Base-by-base conservation (phyloP, 1,140 invertebrate genomes). In the Heliconius hermathena region DNA sequence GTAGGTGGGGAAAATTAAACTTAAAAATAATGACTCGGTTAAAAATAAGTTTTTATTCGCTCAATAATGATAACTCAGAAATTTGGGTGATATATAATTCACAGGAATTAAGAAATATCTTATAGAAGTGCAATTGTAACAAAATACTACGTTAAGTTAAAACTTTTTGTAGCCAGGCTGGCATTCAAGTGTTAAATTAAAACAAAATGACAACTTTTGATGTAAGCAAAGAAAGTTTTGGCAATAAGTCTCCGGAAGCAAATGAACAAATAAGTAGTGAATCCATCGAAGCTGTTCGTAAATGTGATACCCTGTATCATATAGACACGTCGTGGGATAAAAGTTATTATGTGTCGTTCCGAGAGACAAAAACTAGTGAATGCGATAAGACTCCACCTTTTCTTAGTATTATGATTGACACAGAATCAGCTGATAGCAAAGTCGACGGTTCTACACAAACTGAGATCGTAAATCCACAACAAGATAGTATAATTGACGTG, bases 241-340 rank as follows among this genome's bases (percentile, higher is more conserved):
- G 76, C 74, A 85, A 8, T 26, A 18, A 38, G 8, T 72, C 71
- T 38, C 9, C 80, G 36, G 84, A 86, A 78, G 80, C 79, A 46
- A 83, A 80, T 74, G 83, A 85, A 83, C 77, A 79, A 79, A 71
- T 73, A 71, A 26, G 36, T 71, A 81, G 84, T 78, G 88, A 90
- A 82, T 90, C 91, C 3, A 82, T 93, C 60, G 93, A 94, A 91
- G 81, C 85, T 71, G 82, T 94, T 76, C 84, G 93, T 71, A 90
- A 88, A 91, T 89, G 88, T 82, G 78, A 79, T 49, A 82, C 73
- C 76, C 77, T 87, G 54, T 84, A 88, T 66, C 73, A 79, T 60
- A 78, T 90, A 81, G 86, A 93, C 81, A 88, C 88, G 73, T 94
- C 93, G 76, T 93, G 90, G 90, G 90, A 92, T 74, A 81, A 81